A percentile compares a stretch with the other conserved stretches of the same genome.
Evolutionary conservation across 2,888 invertebrate species (phyloP).

Genomic region (Tachystola acroxantha): DNA sequence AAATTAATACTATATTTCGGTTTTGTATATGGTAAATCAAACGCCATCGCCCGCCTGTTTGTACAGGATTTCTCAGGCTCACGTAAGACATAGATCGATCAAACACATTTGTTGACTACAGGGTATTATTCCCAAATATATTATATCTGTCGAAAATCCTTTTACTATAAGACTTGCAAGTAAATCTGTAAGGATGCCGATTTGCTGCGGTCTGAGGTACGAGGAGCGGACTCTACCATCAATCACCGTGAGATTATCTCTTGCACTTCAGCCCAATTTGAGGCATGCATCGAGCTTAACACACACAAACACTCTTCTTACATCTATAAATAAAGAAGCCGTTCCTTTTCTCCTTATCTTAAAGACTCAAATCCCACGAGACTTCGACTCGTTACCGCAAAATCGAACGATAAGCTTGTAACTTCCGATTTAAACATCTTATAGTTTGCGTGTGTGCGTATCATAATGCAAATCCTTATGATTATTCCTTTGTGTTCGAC

Average conservation of each 20-base stretch:
- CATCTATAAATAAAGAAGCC: background rate
- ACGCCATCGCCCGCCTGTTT: no score
- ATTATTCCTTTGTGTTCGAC: slow-evolving; percentile 54
- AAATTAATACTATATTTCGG: no score
- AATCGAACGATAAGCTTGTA: slow-evolving; percentile 1
- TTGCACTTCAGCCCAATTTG: slow-evolving; percentile 77
- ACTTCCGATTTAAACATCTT: slow-evolving; percentile 10
- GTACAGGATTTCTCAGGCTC: no score
- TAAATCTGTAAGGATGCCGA: background rate
- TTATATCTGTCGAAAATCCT: no score
- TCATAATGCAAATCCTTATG: slow-evolving; percentile 56
- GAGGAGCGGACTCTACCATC: slow-evolving; percentile 60
- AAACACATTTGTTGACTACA: no score
- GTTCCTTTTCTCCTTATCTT: no score
- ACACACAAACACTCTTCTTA: slow-evolving; percentile 35
- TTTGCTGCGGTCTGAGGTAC: background rate
- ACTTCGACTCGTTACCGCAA: slow-evolving; percentile 4
- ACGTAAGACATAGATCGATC: no score
- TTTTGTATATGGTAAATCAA: no score
- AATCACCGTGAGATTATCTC: slow-evolving; percentile 82
- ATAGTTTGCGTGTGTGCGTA: slow-evolving; percentile 32
- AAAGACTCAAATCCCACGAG: slow-evolving; percentile 18
- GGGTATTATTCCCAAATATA: no score
- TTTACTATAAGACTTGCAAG: no score
- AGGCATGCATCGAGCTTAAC: slow-evolving; percentile 69